Base-by-base conservation (phyloP, 2,888 invertebrate genomes). In the Pandemis heparana region DNA sequence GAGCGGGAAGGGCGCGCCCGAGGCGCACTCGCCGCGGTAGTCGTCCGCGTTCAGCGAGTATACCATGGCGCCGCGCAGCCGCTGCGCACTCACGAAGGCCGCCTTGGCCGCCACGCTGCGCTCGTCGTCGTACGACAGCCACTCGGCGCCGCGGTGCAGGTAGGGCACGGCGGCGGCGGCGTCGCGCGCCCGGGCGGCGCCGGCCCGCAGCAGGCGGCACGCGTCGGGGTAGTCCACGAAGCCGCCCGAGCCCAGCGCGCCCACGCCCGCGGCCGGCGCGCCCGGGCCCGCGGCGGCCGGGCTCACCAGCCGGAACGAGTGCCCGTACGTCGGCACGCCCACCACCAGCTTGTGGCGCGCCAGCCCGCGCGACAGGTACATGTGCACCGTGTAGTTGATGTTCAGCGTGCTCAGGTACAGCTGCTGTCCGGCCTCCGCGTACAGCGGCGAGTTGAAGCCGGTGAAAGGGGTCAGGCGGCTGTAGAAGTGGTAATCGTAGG, bases 261-360 rank as follows among this genome's bases (percentile, higher is more conserved):
- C 98, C 81, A 62, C 41, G 43, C 88, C 82, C n/a, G 79, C 82
- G 6, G 98, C 97, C 6, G 97, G 89, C 41, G 92, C 86, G 0
- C 98, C 98, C 81, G 95, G 95, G 0, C 96, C 97, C 8, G 93
- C 95, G 85, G 97, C 97, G 12, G 94, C 85, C 0, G 95, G 84
- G 89, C 97, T 97, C 0, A 96, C 94, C 63, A 98, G 91, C 56
- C 93, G 95, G 82, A 96, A 98, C 5, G 96, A 96, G 84, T 98
- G 98, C 0, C 98, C 98, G 85, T 98, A 99, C 0, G 97, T 97
- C 6, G 99, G 98, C 81, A 98, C 95, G 0, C 98, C 98, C 0
- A 98, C 94, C 10, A 98, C 95, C 18, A 98, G 96, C 88, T 98
- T 98, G 59, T 95, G 94, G 51, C 94, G 94, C 18, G 97, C 96